Conservation (phyloP, 2,113 vertebrate genomes). For the Mustela nigripes region DNA sequence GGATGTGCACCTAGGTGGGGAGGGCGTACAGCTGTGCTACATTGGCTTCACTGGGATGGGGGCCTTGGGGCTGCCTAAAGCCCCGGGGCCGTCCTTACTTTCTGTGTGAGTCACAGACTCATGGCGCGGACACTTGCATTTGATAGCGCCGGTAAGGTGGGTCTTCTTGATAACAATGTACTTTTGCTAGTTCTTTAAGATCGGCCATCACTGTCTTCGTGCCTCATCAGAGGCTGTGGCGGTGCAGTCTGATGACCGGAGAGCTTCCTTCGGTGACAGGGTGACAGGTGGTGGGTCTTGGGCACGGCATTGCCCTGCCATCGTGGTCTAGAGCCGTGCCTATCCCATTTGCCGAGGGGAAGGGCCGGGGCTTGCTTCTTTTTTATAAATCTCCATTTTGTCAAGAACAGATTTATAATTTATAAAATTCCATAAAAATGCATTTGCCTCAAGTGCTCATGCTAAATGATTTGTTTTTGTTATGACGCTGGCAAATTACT, state of each 20-base stretch:
- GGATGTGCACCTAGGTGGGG: background rate
- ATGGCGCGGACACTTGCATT: background rate
- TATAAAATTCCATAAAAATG: conserved; percentile 17
- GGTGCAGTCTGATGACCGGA: background rate
- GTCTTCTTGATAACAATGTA: background rate
- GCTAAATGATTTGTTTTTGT: conserved; percentile 1
- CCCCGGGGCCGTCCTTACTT: background rate
- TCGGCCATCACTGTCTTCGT: background rate
- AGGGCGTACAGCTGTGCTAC: background rate
- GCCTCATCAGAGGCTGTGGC: background rate
- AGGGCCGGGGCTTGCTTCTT: background rate
- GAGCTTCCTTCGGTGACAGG: background rate
- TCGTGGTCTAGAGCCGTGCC: conserved; percentile 1
- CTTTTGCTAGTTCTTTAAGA: background rate
- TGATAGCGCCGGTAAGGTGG: background rate
- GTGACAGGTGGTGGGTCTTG: background rate
- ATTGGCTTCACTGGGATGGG: too few species aligned
- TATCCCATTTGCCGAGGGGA: background rate
- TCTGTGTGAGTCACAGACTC: background rate
- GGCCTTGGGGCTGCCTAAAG: background rate
- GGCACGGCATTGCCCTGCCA: background rate
- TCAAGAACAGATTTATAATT: conserved; percentile 6
- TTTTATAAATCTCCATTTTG: background rate
- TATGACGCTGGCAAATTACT: background rate
- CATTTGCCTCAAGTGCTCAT: background rate